Evolutionary conservation across 2,888 invertebrate genomes (phyloP).

Genomic region (Eumerus sabulonum): DNA sequence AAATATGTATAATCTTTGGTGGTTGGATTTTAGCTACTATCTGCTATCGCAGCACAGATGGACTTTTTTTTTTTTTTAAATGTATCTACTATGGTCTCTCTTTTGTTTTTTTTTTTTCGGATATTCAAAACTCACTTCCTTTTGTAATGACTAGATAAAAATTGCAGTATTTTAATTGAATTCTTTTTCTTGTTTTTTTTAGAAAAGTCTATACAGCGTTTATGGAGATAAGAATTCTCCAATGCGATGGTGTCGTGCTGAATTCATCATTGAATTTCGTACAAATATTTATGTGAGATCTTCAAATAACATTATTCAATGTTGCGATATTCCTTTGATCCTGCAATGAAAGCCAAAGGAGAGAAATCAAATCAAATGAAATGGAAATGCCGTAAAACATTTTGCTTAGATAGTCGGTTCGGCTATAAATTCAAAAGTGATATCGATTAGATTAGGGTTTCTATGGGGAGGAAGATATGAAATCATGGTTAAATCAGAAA

Average conservation of each 20-base stretch:
- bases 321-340: slow-evolving; percentile 57
- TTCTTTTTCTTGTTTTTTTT: slow-evolving; percentile 32
- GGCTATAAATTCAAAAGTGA: too few species aligned
- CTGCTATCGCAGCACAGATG: slow-evolving; percentile 11
- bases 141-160: slow-evolving; percentile 57
- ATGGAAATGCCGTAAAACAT: too few species aligned
- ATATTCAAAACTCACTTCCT: too few species aligned
- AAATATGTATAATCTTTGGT: slow-evolving; percentile 67
- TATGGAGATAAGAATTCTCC: slow-evolving; percentile 79
- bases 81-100: slow-evolving; percentile 6
- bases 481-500: too few species aligned
- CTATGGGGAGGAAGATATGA: too few species aligned
- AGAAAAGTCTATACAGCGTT: slow-evolving; percentile 13
- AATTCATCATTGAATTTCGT: slow-evolving; percentile 77
- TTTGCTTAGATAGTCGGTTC: too few species aligned
- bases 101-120: too few species aligned
- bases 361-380: slow-evolving; percentile 11
- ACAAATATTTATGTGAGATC: slow-evolving; percentile 72
- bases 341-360: slow-evolving; percentile 60
- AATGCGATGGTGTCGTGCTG: slow-evolving; percentile 78
- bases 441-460: too few species aligned
- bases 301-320: slow-evolving; percentile 74
- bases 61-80: slow-evolving; percentile 32
- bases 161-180: slow-evolving; percentile 53
- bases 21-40: slow-evolving; percentile 42